These are phyloP conservation scores for Apomyelois bistriatella DNA, from an alignment of 2,888 invertebrate genomes.

Conservation along the genomic window DNA sequence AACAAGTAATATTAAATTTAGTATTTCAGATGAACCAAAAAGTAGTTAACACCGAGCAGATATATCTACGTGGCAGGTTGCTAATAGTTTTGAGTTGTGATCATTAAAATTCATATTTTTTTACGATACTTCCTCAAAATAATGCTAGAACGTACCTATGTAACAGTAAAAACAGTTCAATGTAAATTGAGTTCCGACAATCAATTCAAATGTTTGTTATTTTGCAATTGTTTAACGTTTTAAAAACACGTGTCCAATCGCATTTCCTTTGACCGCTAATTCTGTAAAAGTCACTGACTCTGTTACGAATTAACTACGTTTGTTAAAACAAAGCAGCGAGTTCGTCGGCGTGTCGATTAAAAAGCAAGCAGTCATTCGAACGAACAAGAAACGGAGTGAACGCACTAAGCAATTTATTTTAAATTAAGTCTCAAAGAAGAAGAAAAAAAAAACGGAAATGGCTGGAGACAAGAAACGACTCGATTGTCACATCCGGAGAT, in stretches of 20 bases:
- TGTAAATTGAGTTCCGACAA: neutral
- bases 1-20: too few relatives aligned
- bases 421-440: constrained; percentile 48
- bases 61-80: too few relatives aligned
- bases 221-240: constrained; percentile 11
- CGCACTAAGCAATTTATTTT: constrained; percentile 60
- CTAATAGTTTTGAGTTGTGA: too few relatives aligned
- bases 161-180: neutral
- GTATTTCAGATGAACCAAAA: too few relatives aligned
- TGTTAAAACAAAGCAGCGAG: constrained; percentile 36
- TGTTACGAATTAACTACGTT: constrained; percentile 42
- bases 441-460: constrained; percentile 39
- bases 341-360: constrained; percentile 32
- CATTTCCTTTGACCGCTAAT: constrained; percentile 40
- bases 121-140: too few relatives aligned
- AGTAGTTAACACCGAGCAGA: too few relatives aligned
- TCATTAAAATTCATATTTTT: too few relatives aligned
- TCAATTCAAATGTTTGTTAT: neutral
- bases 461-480: constrained; percentile 32
- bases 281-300: constrained; percentile 39
- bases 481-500: constrained; percentile 59
- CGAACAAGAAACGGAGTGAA: constrained; percentile 47
- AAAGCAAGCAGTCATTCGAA: constrained; percentile 23
- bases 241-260: constrained; percentile 29
- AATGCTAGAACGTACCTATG: neutral